Conservation (phyloP, 2,888 invertebrate genomes). For the Polylopha cassiicola region DNA sequence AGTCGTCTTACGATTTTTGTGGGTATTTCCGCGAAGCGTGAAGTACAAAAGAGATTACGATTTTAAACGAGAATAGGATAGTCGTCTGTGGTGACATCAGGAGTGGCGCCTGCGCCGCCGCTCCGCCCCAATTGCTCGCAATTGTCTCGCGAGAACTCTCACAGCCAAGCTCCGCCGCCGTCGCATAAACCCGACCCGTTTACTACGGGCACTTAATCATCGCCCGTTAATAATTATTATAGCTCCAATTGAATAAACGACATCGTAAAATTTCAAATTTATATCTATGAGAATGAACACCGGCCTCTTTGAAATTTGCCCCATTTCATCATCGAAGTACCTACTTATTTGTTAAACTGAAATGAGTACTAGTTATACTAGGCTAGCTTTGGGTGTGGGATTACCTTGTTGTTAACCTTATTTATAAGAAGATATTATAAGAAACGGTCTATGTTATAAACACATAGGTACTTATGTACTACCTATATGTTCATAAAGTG, state of each 20-base stretch:
- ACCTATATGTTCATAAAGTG: conserved; percentile 40
- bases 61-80: conserved; percentile 15
- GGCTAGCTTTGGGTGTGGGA: too few relatives aligned
- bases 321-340: conserved; percentile 2
- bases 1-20: too few relatives aligned
- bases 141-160: conserved; percentile 60
- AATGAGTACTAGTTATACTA: too few relatives aligned
- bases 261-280: conserved; percentile 37
- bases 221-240: conserved; percentile 56
- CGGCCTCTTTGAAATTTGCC: conserved; percentile 28
- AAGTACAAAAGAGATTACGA: too few relatives aligned
- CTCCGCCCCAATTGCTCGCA: conserved; percentile 64
- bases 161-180: too few relatives aligned
- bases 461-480: too few relatives aligned
- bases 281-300: conserved; percentile 31
- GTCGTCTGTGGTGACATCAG: conserved; percentile 59
- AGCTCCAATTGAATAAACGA: conserved; percentile 43
- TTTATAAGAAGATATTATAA: too few relatives aligned
- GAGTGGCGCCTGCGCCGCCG: conserved; percentile 61
- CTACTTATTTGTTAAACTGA: too few relatives aligned
- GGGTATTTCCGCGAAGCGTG: too few relatives aligned
- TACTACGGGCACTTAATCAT: conserved; percentile 52
- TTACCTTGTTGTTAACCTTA: too few relatives aligned
- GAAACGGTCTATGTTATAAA: too few relatives aligned
- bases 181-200: conserved; percentile 45